Base-by-base conservation (phyloP, 2,113 vertebrate species). In the Brienomyrus longianalis region DNA sequence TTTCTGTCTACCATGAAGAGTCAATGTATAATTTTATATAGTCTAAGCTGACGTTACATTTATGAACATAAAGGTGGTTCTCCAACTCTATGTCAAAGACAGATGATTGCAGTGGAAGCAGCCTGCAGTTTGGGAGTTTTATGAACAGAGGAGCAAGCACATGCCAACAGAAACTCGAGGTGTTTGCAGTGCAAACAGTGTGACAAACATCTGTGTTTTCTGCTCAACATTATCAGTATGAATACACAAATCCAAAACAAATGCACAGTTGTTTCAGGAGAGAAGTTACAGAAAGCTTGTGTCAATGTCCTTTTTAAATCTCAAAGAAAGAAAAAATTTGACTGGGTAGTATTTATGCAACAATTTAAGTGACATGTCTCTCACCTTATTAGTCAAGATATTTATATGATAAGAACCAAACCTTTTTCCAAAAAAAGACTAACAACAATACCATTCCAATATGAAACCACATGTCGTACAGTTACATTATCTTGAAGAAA, bases 201-300 rank as follows among this genome's bases (percentile, higher is more conserved):
- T 43, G 87, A 62, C 56, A 88, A 62, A 13, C 56, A 59, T 62
- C 56, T 88, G 56, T 66, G 56, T 62, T 88, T 88, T 88, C 35
- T 23, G 39, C 9, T 88, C 45, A 88, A 88, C 54, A 62, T 88
- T 51, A 15, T 86, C 84, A n/a, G 84, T 86, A 86, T 86, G 51
- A 15, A 52, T 17, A 52, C 51, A 48, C 21, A 86, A 17, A 47
- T 51, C 84, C 84, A 51, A 48, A 86, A 86, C 48, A 86, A 86
- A 86, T 86, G 48, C 84, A 17, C 51, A 17, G 15, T 52, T 52
- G 51, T 52, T 52, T 5, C 15, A 52, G 51, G 15, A 52, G 3
- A 52, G 51, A 15, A 17, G 51, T 52, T 52, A 52, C 51, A 52
- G 15, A 59, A 59, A 83, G 43, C 43, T 47, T 39, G 43, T 83